Evolutionary conservation across 1,140 invertebrate species (phyloP).

Genomic region (Pristionchus pacificus): DNA sequence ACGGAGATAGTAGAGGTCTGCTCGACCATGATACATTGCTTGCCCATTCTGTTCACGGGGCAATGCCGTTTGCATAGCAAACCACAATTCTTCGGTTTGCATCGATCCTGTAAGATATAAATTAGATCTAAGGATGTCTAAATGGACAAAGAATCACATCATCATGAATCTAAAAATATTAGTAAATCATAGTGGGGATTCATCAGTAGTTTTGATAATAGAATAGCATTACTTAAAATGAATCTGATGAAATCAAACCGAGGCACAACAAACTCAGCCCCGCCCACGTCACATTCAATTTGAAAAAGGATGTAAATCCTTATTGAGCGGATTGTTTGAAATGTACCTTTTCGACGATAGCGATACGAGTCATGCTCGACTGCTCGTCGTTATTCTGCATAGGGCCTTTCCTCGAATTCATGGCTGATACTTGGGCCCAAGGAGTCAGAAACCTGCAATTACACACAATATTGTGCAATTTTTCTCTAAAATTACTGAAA

Average conservation of each 20-base stretch:
- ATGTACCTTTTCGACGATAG: conserved; percentile 79
- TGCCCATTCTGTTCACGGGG: conserved; percentile 59
- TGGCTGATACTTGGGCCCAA: not conserved
- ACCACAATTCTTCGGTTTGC: conserved; percentile 96
- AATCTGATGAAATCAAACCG: no score
- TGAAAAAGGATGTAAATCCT: no score
- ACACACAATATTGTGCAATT: not conserved
- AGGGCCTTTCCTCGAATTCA: not conserved
- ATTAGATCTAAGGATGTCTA: no score
- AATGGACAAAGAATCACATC: no score
- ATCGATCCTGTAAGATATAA: conserved; percentile 72
- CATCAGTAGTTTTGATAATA: no score
- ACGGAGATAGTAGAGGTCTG: conserved; percentile 94
- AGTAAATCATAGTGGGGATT: no score
- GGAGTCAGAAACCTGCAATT: not conserved
- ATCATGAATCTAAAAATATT: no score
- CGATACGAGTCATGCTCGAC: conserved; percentile 69
- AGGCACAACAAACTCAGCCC: no score
- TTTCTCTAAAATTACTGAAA: not conserved
- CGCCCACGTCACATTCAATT: no score
- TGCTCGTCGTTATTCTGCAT: conserved; percentile 2
- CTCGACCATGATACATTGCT: conserved; percentile 96
- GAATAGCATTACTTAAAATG: no score
- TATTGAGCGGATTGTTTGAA: no score
- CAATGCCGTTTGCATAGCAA: conserved; percentile 97